phyloP scores from a whole-genome alignment of 2,888 invertebrate species.

The Ametastegia equiseti region DNA sequence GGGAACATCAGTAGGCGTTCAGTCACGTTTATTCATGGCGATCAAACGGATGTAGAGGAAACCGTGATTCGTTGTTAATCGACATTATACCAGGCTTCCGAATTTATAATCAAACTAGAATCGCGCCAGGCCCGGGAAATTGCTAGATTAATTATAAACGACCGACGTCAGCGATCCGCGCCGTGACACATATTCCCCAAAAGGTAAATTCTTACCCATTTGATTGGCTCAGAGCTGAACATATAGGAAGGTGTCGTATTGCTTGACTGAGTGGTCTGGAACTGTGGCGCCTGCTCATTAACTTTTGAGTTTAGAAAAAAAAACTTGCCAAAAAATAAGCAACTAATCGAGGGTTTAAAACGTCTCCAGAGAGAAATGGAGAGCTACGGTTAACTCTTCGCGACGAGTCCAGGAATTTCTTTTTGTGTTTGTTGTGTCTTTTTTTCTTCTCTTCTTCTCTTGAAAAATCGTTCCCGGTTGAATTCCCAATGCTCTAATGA shows the following conservation, averaged over 20 bases:
- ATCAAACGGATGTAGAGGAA: neutral
- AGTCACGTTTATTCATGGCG: neutral
- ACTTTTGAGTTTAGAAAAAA: constrained; percentile 15
- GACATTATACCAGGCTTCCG: neutral
- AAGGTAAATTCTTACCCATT: neutral
- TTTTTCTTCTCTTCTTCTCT: neutral
- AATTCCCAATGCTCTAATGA: constrained; percentile 33
- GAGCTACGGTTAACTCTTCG: constrained; percentile 2
- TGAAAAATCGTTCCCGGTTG: constrained; percentile 23
- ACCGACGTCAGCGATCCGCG: neutral
- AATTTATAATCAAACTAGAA: constrained; percentile 5
- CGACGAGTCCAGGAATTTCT: neutral
- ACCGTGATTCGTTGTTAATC: neutral
- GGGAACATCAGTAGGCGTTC: neutral
- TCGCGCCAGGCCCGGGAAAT: neutral
- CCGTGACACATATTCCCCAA: neutral
- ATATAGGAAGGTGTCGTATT: neutral
- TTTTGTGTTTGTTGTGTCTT: neutral
- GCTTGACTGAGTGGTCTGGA: neutral
- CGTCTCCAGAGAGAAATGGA: constrained; percentile 1
- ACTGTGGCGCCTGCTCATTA: neutral
- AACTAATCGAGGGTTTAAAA: constrained; percentile 20
- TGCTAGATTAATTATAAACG: neutral
- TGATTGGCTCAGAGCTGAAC: neutral
- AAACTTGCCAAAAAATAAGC: neutral